phyloP scores from a whole-genome alignment of 2,113 vertebrate genomes.

The Phoxinus phoxinus region DNA sequence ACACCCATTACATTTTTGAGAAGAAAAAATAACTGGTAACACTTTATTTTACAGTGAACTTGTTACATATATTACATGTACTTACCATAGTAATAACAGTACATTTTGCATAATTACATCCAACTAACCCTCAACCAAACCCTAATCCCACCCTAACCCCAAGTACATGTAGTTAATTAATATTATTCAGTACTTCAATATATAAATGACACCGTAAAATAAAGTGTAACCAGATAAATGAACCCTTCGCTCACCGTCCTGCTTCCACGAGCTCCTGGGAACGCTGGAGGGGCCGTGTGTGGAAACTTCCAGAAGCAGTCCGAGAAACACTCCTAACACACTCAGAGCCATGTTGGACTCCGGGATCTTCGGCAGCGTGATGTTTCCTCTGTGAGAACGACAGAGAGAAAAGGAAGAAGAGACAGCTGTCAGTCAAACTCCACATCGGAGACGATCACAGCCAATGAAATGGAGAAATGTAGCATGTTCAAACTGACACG shows the following conservation, averaged over 20 bases:
- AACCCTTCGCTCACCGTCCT: constrained; percentile 78
- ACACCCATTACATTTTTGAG: neutral
- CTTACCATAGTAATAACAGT: no score
- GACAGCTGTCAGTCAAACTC: neutral
- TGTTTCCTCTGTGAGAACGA: constrained; percentile 75
- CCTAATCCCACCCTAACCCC: no score
- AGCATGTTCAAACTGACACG: neutral
- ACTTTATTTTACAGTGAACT: no score
- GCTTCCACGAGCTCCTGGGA: constrained; percentile 90
- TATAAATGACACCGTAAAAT: no score
- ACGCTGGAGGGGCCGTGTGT: constrained; percentile 84
- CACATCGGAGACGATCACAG: neutral
- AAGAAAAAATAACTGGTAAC: no score
- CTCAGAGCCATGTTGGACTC: constrained; percentile 79
- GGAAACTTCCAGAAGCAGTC: constrained; percentile 77
- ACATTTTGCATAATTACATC: no score
- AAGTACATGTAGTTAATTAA: no score
- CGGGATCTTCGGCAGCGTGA: constrained; percentile 75
- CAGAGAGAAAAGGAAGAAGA: constrained; percentile 29
- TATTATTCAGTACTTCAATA: no score
- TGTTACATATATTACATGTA: no score
- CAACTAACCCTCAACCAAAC: no score
- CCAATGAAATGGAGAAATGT: neutral
- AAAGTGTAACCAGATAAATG: no score
- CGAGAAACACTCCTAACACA: constrained; percentile 77